Base-by-base conservation (phyloP, 2,888 invertebrate genomes). In the Danaus chrysippus region DNA sequence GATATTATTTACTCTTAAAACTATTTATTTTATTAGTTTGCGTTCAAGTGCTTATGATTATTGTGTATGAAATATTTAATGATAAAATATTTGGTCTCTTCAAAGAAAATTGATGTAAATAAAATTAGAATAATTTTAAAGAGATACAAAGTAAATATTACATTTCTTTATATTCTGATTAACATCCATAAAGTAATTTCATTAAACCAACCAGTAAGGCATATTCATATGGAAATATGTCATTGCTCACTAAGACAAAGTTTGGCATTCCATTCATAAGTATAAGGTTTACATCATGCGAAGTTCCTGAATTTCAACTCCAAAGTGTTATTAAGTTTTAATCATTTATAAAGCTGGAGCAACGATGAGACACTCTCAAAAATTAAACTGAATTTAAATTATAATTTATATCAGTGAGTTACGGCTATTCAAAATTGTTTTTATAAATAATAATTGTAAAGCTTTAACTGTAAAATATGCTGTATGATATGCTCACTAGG, bases 251-350 rank as follows among this genome's bases (percentile, higher is more conserved):
- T 15, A 10, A 49, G 49, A 8, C 58, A 58, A 65, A 65, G 63
- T 63, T 65, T 58, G 54, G 17, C 43, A 62, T 57, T 63, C 61
- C 61, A 66, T 66, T 66, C 66, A 66, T 66, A 66, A 66, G 64
- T 64, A 61, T 60, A 56, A 53, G 64, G 55, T 59, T 49, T 49
- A 49, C n/a, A 17, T 49, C 49, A 58, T 56, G 43, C 54, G 42
- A 55, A 58, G 58, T 54, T 54, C 61, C 61, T 17, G 63, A 63
- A 63, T 63, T 59, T 63, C 59, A 56, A 44, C 59, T 43, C 42
- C 55, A 53, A 11, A 42, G 49, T 59, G 17, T 68, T 67, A 68
- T 70, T 62, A 67, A 65, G 67, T 67, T 67, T 67, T 65, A 67
- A 68, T 68, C 64, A 70, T 68, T 70, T 64, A 68, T 58, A 58